Evolutionary conservation across 2,888 invertebrate genomes (phyloP).

Genomic region (Uloborus plumipes): DNA sequence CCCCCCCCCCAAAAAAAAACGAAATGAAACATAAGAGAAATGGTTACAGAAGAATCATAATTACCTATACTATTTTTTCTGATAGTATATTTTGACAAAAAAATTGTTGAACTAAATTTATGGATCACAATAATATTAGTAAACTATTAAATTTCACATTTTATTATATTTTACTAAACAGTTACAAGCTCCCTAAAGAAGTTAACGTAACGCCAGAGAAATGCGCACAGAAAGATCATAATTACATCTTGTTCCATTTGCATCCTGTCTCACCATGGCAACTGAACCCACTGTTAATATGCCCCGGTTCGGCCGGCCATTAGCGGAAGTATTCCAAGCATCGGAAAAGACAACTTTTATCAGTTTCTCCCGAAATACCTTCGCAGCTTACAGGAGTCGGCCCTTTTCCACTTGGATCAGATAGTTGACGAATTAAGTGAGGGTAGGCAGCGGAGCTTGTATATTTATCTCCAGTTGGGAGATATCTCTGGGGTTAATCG

Average conservation of each 20-base stretch:
- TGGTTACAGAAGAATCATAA: too few relatives aligned
- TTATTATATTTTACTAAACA: too few relatives aligned
- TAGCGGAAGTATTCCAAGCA: constrained; percentile 14
- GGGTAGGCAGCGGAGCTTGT: neutral
- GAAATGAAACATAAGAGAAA: too few relatives aligned
- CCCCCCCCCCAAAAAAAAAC: too few relatives aligned
- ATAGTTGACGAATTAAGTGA: constrained; percentile 42
- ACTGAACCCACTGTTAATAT: neutral
- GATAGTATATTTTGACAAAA: too few relatives aligned
- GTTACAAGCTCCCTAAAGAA: too few relatives aligned
- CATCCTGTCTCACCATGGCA: constrained; percentile 27
- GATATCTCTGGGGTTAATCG: constrained; percentile 35
- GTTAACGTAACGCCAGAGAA: too few relatives aligned
- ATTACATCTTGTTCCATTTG: constrained; percentile 32
- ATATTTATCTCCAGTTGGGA: constrained; percentile 3
- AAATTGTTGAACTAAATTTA: too few relatives aligned
- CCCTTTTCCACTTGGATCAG: constrained; percentile 39
- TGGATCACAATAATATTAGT: too few relatives aligned
- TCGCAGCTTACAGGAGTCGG: constrained; percentile 15
- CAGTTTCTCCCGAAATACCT: constrained; percentile 23
- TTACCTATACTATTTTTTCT: too few relatives aligned
- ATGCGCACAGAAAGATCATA: neutral
- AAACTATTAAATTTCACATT: too few relatives aligned
- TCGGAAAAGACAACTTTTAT: constrained; percentile 37
- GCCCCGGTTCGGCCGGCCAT: constrained; percentile 7